These are phyloP conservation scores for Hylia prasina DNA, from an alignment of 2,113 vertebrate species.

Conservation along the genomic window DNA sequence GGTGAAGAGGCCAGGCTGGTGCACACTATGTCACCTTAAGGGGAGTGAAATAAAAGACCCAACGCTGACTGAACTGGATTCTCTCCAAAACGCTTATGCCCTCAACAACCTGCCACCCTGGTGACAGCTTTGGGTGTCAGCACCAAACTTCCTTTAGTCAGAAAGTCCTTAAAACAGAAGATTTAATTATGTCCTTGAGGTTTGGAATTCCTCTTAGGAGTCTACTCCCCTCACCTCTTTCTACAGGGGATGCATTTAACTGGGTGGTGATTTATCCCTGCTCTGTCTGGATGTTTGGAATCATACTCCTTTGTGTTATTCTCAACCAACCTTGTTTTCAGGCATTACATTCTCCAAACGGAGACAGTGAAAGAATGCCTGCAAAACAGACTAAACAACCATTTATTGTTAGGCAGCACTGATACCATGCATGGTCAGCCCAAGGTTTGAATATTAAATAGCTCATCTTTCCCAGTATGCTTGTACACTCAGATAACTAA, in stretches of 20 bases:
- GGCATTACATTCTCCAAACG: not conserved
- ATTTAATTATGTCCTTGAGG: not conserved
- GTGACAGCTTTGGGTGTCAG: not conserved
- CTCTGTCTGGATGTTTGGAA: not conserved
- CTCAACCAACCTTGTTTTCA: not conserved
- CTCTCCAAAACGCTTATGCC: not conserved
- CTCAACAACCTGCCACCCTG: not conserved
- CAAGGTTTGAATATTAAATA: not conserved
- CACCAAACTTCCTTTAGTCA: not conserved
- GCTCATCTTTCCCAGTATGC: not conserved
- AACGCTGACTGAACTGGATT: not conserved
- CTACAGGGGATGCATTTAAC: not conserved
- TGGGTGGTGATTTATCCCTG: not conserved
- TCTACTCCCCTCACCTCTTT: not conserved
- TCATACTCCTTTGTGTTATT: not conserved
- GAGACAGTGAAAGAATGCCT: not conserved
- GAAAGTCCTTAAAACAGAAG: not conserved
- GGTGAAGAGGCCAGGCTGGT: not conserved
- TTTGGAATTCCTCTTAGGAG: not conserved
- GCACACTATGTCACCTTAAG: not conserved
- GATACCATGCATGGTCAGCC: not conserved
- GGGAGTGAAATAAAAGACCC: not conserved
- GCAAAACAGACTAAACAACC: not conserved
- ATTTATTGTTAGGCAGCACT: not conserved
- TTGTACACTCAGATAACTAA: not conserved